Base-by-base conservation (phyloP, 2,113 vertebrate genomes). In the Stegostoma tigrinum region DNA sequence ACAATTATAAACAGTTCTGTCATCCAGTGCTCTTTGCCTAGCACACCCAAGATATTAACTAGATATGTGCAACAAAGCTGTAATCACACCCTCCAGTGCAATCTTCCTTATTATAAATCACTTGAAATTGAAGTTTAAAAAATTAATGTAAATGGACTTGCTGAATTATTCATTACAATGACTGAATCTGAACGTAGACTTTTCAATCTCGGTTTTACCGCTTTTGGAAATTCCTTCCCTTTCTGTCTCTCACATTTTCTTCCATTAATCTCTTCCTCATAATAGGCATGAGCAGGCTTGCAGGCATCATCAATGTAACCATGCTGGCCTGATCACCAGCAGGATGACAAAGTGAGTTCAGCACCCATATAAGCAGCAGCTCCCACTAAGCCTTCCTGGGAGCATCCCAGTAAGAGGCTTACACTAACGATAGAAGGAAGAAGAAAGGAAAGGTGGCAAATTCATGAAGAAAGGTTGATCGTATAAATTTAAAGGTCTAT, bases 91-190 rank as follows among this genome's bases (percentile, higher is more conserved):
- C 94, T 95, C 23, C 66, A 95, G 67, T 72, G 45, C 93, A 72
- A 72, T 34, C 94, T 72, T 34, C 94, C 72, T 95, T 72, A 95
- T 95, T 95, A 72, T 95, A 95, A 72, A 95, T 95, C 94, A 95
- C 94, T 95, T 95, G 94, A 95, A 95, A 95, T 95, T 72, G 67
- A 95, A 34, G 68, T 95, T 95, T 95, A 72, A 95, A 94, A 72
- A 52, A 95, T 95, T 72, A 34, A 95, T 95, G 94, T 34, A 72
- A 95, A 95, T 95, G 68, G 68, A 75, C 67, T 45, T 72, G 42
- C 94, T 95, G 94, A 95, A 95, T 95, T 95, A 95, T 95, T 95
- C 94, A 95, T 72, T 52, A 72, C 23, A 72, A 95, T 95, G 66
- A 68, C 42, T 24, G 42, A 95, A 95, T 72, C 42, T 14, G 67